phyloP scores from a whole-genome alignment of 2,113 vertebrate genomes.

The Cyprinodon tularosa region DNA sequence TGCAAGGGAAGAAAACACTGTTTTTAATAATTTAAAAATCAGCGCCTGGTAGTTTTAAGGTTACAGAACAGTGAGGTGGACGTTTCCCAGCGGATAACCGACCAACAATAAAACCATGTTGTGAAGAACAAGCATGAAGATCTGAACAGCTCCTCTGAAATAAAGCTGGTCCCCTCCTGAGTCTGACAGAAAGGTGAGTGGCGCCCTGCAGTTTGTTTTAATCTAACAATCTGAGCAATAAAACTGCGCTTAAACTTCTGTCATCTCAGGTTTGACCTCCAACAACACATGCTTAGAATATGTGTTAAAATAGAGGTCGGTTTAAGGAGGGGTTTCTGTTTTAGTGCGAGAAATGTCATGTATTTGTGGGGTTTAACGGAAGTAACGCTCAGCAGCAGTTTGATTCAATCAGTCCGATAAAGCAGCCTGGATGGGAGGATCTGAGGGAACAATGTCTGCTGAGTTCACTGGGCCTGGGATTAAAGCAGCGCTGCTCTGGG shows the following conservation, averaged over 20 bases:
- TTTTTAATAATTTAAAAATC: conserved; percentile 80
- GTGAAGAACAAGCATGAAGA: conserved; percentile 65
- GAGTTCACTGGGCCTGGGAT: too few species aligned
- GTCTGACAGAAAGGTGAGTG: conserved; percentile 58
- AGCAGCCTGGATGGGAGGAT: too few species aligned
- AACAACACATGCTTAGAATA: background rate
- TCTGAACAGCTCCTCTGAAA: conserved; percentile 42
- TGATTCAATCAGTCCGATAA: too few species aligned
- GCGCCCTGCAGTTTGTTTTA: background rate
- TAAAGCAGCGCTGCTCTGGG: too few species aligned
- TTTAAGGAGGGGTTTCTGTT: background rate
- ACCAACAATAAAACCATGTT: conserved; percentile 25
- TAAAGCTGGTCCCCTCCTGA: conserved; percentile 35
- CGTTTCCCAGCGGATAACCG: conserved; percentile 9
- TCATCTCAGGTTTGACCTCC: conserved; percentile 19
- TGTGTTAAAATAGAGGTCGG: background rate
- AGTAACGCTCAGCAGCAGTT: conserved; percentile 12
- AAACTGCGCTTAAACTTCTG: too few species aligned
- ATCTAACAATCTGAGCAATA: background rate
- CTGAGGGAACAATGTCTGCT: too few species aligned
- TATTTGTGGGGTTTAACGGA: conserved; percentile 12
- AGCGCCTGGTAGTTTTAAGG: conserved; percentile 41
- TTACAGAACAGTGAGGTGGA: conserved; percentile 5
- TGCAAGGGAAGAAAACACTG: conserved; percentile 65
- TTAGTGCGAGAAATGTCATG: background rate